These are phyloP conservation scores for Linurgus olivaceus DNA, from an alignment of 2,797 vertebrate species.

Conservation along the genomic window DNA sequence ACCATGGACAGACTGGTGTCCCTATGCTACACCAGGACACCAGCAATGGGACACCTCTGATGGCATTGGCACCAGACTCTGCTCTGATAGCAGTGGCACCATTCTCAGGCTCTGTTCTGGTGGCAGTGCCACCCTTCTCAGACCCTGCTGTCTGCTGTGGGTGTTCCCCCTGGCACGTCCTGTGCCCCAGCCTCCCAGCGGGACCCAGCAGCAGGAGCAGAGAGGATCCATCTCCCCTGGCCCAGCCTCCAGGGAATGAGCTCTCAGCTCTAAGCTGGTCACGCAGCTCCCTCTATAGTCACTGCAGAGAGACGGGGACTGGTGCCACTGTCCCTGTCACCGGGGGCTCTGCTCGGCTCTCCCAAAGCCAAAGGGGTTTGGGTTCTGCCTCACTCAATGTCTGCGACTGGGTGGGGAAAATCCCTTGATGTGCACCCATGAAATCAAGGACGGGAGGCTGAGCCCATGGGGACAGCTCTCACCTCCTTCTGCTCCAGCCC, in stretches of 20 bases:
- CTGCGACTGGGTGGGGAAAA: not conserved
- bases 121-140: not conserved
- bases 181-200: not conserved
- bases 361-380: not conserved
- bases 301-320: not conserved
- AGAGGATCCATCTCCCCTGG: not conserved
- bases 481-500: not conserved
- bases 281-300: conserved; percentile 64
- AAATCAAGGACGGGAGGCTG: not conserved
- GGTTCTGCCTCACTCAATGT: accelerated
- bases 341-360: not conserved
- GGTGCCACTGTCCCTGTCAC: not conserved
- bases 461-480: accelerated
- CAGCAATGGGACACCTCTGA: not conserved
- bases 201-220: not conserved
- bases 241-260: not conserved
- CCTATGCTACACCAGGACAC: accelerated
- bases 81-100: not conserved
- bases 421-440: not conserved
- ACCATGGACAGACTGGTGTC: not conserved
- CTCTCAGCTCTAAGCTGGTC: conserved; percentile 5
- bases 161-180: accelerated
- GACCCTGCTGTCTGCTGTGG: accelerated
- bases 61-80: not conserved
- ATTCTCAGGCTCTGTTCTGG: not conserved